Conservation (phyloP, 2,888 invertebrate species). For the Glaucopsyche alexis region DNA sequence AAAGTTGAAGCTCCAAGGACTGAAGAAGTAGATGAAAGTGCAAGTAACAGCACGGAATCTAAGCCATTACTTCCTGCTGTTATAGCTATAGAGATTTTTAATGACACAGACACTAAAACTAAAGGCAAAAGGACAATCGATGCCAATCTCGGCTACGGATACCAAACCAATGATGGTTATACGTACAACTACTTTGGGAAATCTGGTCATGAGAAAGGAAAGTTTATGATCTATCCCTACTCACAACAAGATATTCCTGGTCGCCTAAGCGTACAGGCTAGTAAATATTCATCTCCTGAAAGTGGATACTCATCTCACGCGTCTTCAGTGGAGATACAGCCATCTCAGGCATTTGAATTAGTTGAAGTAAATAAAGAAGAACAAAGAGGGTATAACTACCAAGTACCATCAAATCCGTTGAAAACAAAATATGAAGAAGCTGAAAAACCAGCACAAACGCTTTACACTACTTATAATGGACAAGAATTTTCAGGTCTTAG, state of each 20-base stretch:
- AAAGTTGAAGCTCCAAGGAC: slow-evolving; percentile 35
- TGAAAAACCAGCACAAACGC: slow-evolving; percentile 56
- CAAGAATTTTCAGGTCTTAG: slow-evolving; percentile 67
- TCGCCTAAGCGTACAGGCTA: slow-evolving; percentile 36
- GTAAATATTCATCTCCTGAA: slow-evolving; percentile 36
- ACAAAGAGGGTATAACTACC: slow-evolving; percentile 56
- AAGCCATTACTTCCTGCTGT: slow-evolving; percentile 73
- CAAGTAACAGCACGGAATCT: slow-evolving; percentile 37
- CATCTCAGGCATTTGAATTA: slow-evolving; percentile 78
- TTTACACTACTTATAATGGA: slow-evolving; percentile 74
- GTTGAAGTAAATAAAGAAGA: slow-evolving; percentile 60
- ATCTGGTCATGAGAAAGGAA: slow-evolving; percentile 68
- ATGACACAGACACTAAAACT: slow-evolving; percentile 72
- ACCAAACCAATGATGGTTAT: slow-evolving; percentile 75
- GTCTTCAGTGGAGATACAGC: slow-evolving; percentile 77
- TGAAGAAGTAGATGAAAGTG: slow-evolving; percentile 37
- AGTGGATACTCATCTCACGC: slow-evolving; percentile 47
- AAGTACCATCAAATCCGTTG: slow-evolving; percentile 56
- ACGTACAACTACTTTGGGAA: slow-evolving; percentile 75
- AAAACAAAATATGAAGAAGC: slow-evolving; percentile 52
- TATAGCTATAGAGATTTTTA: slow-evolving; percentile 82
- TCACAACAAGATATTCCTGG: slow-evolving; percentile 83
- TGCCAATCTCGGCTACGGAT: slow-evolving; percentile 85
- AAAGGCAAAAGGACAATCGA: slow-evolving; percentile 86
- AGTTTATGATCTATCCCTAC: slow-evolving; percentile 85